These are phyloP conservation scores for Bradysia coprophila DNA, from an alignment of 1,140 invertebrate species.

Conservation along the genomic window DNA sequence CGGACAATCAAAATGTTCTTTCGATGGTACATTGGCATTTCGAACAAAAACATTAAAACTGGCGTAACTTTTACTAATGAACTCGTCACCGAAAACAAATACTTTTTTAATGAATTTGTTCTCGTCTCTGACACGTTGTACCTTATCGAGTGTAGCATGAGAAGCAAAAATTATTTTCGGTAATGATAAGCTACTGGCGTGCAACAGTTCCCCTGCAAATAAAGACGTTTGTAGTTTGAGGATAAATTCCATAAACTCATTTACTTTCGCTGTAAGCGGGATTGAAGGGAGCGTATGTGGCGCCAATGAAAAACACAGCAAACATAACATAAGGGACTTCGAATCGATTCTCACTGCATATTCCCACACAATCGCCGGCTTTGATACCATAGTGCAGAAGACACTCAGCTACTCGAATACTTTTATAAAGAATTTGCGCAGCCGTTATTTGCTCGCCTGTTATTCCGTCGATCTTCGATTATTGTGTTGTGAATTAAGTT, in stretches of 20 bases:
- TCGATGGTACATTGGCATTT: slow-evolving; percentile 12
- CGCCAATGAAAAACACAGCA: slow-evolving; percentile 22
- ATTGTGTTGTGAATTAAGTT: neutral
- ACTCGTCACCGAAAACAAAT: slow-evolving; percentile 21
- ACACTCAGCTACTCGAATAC: neutral
- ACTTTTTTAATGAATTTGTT: slow-evolving; percentile 26
- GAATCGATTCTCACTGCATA: slow-evolving; percentile 27
- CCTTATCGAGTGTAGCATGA: slow-evolving; percentile 25
- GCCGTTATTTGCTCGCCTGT: neutral
- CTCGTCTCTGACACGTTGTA: slow-evolving; percentile 22
- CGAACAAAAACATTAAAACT: slow-evolving; percentile 2
- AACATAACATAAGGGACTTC: slow-evolving; percentile 22
- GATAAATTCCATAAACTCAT: no score
- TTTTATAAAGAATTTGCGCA: neutral
- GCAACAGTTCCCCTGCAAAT: slow-evolving; percentile 37
- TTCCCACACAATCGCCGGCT: slow-evolving; percentile 22
- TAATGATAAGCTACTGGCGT: slow-evolving; percentile 40
- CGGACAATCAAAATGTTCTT: slow-evolving; percentile 9
- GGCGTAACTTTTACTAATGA: neutral
- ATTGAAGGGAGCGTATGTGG: slow-evolving; percentile 24
- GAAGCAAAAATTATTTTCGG: slow-evolving; percentile 49
- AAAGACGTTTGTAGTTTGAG: neutral
- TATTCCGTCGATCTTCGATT: neutral
- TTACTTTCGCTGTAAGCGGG: slow-evolving; percentile 25
- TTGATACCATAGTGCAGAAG: slow-evolving; percentile 11